Evolutionary conservation across 2,888 invertebrate genomes (phyloP), one percentile per base, ranked within the genome.

Genomic region (Aleiodes leptofemur): DNA sequence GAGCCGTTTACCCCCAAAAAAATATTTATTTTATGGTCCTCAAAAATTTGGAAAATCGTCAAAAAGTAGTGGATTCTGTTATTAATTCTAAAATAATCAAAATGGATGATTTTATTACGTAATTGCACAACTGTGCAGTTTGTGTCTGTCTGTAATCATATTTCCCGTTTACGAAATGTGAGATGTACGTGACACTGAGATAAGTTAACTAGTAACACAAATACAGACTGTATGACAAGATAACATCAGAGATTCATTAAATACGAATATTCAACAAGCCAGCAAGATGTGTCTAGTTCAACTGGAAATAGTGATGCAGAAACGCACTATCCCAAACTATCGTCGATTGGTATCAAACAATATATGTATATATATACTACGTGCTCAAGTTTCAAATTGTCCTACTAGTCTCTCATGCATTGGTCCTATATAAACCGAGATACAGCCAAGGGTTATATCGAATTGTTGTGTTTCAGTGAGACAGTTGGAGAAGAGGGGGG

Each of bases 311-410:
- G 43, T 23, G 48, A 64, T 48, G 61, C 38, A 38, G 64, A 16
- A 23, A 64, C 64, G 23, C 43, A 48, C 43, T 48, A 43, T 43
- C 43, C 43, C 43, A 11, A 43, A 43, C 43, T 11, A 43, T 43
- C 23, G 43, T 23, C 43, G 64, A 64, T 64, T 64, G 64, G 43
- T 48, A 64, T 23, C 48, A 43, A 43, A 43, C 43, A 16, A n/a
- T 48, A 64, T 64, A 43, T 48, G 16, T 23, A 64, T 48, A 16
- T 48, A 16, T 64, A 48, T 9, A 64, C 23, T 64, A 64, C 64
- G 64, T 64, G 64, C 64, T 64, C 64, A 64, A 64, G 64, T 64
- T 64, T 48, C 64, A 64, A 64, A 64, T 64, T 64, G 43, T 64
- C 64, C 64, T 43, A 43, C 61, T 34, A 61, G 61, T 38, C 61